Evolutionary conservation across 1,140 invertebrate genomes (phyloP), one percentile per base, ranked within the genome.

Genomic region (Harpegnathos saltator): DNA sequence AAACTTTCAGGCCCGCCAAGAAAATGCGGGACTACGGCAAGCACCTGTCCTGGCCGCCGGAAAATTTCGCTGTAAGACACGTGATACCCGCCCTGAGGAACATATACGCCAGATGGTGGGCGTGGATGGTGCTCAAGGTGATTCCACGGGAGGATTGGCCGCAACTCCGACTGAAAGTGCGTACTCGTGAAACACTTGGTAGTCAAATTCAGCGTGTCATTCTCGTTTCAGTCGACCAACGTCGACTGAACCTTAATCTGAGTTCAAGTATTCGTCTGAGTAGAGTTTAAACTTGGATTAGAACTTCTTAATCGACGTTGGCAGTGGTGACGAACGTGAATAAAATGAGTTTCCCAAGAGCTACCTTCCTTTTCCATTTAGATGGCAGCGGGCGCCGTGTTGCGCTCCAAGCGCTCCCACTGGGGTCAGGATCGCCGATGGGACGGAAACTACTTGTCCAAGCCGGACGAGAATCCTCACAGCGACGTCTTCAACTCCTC

Each of bases 391-490:
- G 97, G 97, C 22, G 96, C 97, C 62, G 96, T 96, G 5, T 93
- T 99, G 15, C 95, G 96, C 66, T 96, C 96, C 0, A 96, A 97
- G 80, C 95, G 98, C 50, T 90, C 94, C 1, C 95, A 97, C 71
- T 99, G 98, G 97, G 98, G 99, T 0, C 96, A 97, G 65, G 95
- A 95, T 4, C 94, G 98, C 38, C 96, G 96, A 82, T 99, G 99
- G 99, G 95, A 97, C 85, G 98, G 98, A 38, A 98, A 99, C 94
- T 99, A 99, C 92, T 94, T 99, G 72, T 95, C 96, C 1, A 95
- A 96, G 61, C 95, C 96, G 38, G 95, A 95, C 50, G 98, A 99
- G 90, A 98, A 99, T 92, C 95, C 96, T 38, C 96, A 96, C 59
- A 96, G 95, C 65, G 94, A 96, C 38, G 93, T 95, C n/a, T 98